Evolutionary conservation across 1,140 invertebrate genomes (phyloP).

Genomic region (Brachystomella parvula): DNA sequence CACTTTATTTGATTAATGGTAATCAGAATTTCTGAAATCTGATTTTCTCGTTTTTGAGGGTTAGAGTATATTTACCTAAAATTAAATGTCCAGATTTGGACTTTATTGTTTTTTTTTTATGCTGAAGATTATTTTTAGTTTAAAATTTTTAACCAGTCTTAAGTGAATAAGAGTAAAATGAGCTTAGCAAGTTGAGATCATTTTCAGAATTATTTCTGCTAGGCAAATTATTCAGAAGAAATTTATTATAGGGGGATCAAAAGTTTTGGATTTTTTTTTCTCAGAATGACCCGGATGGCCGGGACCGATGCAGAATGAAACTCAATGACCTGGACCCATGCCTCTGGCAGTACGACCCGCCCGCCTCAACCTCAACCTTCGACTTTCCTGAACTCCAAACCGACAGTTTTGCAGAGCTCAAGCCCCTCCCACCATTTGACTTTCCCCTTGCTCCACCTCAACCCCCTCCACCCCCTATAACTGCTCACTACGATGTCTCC

Average conservation of each 20-base stretch:
- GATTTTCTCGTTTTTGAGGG: no score
- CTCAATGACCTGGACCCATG: conserved; percentile 17
- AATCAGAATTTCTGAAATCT: no score
- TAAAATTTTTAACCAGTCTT: background rate
- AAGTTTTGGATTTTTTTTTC: background rate
- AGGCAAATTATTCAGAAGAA: background rate
- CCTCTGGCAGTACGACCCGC: conserved; percentile 14
- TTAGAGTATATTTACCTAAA: no score
- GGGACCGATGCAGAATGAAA: conserved; percentile 6
- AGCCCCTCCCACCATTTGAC: conserved; percentile 70
- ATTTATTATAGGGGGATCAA: background rate
- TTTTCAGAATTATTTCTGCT: no score
- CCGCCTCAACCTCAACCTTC: conserved; percentile 5
- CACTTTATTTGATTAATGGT: no score
- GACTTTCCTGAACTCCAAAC: conserved; percentile 34
- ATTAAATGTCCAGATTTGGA: no score
- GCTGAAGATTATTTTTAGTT: background rate
- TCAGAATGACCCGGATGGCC: conserved; percentile 15
- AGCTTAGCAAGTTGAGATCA: no score
- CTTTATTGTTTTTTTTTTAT: background rate
- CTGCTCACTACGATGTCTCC: conserved; percentile 40
- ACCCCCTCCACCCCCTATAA: conserved; percentile 27
- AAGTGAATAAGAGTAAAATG: background rate
- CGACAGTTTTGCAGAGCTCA: conserved; percentile 64
- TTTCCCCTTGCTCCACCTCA: conserved; percentile 44